These are phyloP conservation scores for Dendrocincla tyrannina DNA, from an alignment of 2,797 vertebrate genomes.

Conservation along the genomic window DNA sequence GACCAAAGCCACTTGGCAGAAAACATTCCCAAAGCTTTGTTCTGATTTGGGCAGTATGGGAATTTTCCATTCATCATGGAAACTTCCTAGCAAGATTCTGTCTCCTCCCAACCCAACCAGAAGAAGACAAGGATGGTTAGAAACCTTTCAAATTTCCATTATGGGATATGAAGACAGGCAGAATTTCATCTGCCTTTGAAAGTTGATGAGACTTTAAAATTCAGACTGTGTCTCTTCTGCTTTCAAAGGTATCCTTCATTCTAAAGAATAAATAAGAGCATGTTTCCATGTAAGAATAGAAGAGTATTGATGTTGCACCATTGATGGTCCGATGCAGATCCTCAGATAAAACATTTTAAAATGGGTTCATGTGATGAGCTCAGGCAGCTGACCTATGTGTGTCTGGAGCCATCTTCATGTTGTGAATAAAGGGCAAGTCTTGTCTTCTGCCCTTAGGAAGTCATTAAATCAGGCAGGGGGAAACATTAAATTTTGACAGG, in stretches of 20 bases:
- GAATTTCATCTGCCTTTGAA: background rate
- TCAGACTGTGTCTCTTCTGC: background rate
- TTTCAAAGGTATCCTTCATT: background rate
- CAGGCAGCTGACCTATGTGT: background rate
- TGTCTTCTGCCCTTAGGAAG: background rate
- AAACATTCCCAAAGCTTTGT: background rate
- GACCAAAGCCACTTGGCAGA: background rate
- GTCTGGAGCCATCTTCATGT: fast-evolving
- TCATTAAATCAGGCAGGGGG: background rate
- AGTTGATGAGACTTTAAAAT: background rate
- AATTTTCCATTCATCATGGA: background rate
- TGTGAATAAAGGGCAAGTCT: background rate
- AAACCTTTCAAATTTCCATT: background rate
- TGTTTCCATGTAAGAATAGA: background rate
- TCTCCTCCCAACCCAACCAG: background rate
- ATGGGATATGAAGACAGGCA: background rate
- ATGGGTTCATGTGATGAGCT: background rate
- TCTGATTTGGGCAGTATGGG: background rate
- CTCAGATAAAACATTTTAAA: background rate
- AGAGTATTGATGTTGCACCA: background rate
- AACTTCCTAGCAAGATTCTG: background rate
- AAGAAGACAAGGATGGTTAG: background rate
- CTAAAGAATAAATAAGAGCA: background rate
- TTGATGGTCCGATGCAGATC: background rate
- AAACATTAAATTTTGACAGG: background rate